Evolutionary conservation across 2,113 vertebrate species (phyloP), one percentile per base, ranked within the genome.

Genomic region (Cyphomyrus discorhynchus): DNA sequence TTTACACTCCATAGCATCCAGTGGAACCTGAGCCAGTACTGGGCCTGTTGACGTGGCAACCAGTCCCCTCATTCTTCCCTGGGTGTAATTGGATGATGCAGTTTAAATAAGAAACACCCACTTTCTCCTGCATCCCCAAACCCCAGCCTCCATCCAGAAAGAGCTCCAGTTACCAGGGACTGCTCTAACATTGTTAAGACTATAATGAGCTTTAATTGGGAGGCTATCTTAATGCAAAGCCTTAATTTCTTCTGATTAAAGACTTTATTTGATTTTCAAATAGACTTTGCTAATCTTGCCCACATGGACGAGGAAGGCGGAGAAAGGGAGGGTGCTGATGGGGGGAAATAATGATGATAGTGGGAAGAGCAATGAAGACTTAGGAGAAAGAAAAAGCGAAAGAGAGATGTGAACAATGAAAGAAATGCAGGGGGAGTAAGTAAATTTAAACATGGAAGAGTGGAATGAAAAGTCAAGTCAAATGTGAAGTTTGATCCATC

Each of bases 131-230:
- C 42, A 24, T 24, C 87, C 62, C 42, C 56, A 58, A 21, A 53
- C 42, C 5, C 56, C 42, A 88, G 85, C n/a, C 49, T 86, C 24
- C 87, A 62, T 88, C 58, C 58, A 47, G n/a, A 5, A 49, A 3
- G 39, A 70, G 58, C 58, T 74, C 27, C 15, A 45, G 62, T 88
- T 46, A 62, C 87, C 11, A 4, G n/a, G 62, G n/a, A 47, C 87
- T 8, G 42, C 52, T 47, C 21, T 88, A 88, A 70, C 58, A 58
- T 49, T 47, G 62, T 88, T 88, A 88, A 74, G 87, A 45, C 62
- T 62, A 21, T 88, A 88, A 88, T 88, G 87, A 88, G 87, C 46
- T 88, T 88, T 88, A 88, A 88, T 70, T 88, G 87, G 87, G 39
- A 88, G 45, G 58, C 62, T 70, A 88, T 88, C 87, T 88, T 88